Evolutionary conservation across 2,888 invertebrate species (phyloP).

Genomic region (Hemithea aestivaria): DNA sequence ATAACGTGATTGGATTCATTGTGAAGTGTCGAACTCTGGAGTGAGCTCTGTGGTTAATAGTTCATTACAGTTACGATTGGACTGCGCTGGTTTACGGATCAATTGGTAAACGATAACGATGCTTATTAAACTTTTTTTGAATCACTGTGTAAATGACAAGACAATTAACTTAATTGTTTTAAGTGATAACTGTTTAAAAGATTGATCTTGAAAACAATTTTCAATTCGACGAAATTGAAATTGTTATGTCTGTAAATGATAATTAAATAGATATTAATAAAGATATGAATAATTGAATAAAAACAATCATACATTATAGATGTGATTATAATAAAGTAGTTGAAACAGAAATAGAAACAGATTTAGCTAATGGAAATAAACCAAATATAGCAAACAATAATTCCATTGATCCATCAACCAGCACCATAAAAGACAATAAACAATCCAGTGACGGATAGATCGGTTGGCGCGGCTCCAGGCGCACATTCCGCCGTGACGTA

Average conservation of each 20-base stretch:
- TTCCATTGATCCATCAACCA: conserved; percentile 59
- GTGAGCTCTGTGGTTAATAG: conserved; percentile 48
- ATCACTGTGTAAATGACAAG: background rate
- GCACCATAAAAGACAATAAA: conserved; percentile 75
- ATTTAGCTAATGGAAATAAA: conserved; percentile 18
- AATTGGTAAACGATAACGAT: conserved; percentile 20
- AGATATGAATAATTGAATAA: background rate
- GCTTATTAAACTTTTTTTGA: conserved; percentile 2
- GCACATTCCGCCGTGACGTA: conserved; percentile 70
- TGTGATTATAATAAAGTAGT: background rate
- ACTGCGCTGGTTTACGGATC: conserved; percentile 29
- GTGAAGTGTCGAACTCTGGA: conserved; percentile 52
- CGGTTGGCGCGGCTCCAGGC: conserved; percentile 68
- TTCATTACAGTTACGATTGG: conserved; percentile 34
- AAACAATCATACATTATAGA: too few relatives aligned
- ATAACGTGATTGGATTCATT: conserved; percentile 61
- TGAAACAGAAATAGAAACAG: background rate
- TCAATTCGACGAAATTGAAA: conserved; percentile 4
- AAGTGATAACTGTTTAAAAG: background rate
- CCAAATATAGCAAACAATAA: conserved; percentile 35
- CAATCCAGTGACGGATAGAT: conserved; percentile 68
- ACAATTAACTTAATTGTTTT: background rate
- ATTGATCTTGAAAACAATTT: conserved; percentile 5
- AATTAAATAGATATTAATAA: background rate
- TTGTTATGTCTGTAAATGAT: background rate